A percentile compares a stretch with the other conserved stretches of the same genome.
Conservation (phyloP, 30 jellyfish, hydroid and myxozoan species). For the Chironex yamaguchii region DNA sequence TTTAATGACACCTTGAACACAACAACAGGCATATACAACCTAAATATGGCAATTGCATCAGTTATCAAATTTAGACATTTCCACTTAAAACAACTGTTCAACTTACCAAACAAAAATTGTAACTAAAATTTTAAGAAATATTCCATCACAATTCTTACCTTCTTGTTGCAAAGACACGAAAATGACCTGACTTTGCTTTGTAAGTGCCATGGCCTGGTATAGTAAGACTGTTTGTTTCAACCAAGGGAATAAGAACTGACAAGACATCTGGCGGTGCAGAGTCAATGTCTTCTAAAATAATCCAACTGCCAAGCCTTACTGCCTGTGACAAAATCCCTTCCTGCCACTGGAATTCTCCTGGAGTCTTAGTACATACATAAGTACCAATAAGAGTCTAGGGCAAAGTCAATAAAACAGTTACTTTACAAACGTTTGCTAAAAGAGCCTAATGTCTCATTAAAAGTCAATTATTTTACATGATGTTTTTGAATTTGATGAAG, state of each 20-base stretch:
- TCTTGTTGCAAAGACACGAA: slow-evolving; percentile 85
- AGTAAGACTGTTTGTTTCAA: slow-evolving; percentile 64
- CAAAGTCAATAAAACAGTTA: too few relatives aligned
- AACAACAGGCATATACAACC: too few relatives aligned
- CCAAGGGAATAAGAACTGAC: slow-evolving; percentile 75
- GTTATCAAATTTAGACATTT: background rate
- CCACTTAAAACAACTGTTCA: too few relatives aligned
- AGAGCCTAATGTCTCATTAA: too few relatives aligned
- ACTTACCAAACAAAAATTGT: too few relatives aligned
- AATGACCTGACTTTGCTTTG: slow-evolving; percentile 65
- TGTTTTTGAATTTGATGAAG: too few relatives aligned
- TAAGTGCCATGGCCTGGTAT: slow-evolving; percentile 80
- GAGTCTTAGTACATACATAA: slow-evolving; percentile 86
- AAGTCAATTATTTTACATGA: too few relatives aligned
- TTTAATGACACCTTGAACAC: too few relatives aligned
- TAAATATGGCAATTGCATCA: too few relatives aligned
- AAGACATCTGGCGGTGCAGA: slow-evolving; percentile 93
- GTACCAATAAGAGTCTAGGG: slow-evolving; percentile 85
- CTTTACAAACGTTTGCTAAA: too few relatives aligned
- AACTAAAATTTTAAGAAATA: background rate
- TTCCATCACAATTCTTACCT: slow-evolving; percentile 52
- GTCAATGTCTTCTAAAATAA: slow-evolving; percentile 90
- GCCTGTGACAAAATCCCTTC: slow-evolving; percentile 95
- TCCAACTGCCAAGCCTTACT: slow-evolving; percentile 86
- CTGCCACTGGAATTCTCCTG: slow-evolving; percentile 96